Evolutionary conservation across 1,140 invertebrate genomes (phyloP).

Genomic region (Bombus sibiricus): DNA sequence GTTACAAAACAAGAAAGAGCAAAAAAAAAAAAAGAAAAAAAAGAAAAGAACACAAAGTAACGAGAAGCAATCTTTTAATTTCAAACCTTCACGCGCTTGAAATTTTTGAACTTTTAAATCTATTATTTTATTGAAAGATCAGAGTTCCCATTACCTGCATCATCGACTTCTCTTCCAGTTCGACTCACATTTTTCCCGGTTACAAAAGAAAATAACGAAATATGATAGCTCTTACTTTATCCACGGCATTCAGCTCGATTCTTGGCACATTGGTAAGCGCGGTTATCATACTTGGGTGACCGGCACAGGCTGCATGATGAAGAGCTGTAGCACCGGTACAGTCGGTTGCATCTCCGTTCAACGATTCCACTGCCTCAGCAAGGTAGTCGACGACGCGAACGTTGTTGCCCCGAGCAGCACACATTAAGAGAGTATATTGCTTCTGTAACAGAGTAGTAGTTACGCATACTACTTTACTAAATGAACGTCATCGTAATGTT

Average conservation of each 20-base stretch:
- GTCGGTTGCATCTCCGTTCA: conserved; percentile 86
- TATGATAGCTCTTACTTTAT: conserved; percentile 81
- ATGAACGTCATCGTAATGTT: background rate
- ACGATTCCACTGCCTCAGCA: conserved; percentile 85
- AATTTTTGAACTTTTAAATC: too few relatives aligned
- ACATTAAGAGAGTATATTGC: conserved; percentile 87
- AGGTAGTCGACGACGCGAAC: conserved; percentile 86
- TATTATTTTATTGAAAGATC: too few relatives aligned
- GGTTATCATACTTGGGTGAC: conserved; percentile 83
- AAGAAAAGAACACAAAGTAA: too few relatives aligned
- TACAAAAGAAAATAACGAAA: background rate
- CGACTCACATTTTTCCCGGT: too few relatives aligned
- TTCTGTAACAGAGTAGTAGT: conserved; percentile 81
- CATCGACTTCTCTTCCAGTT: background rate
- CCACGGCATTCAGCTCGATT: conserved; percentile 84
- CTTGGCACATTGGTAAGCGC: conserved; percentile 85
- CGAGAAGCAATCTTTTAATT: too few relatives aligned
- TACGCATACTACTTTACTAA: background rate
- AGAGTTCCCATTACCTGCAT: too few relatives aligned
- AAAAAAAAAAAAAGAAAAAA: too few relatives aligned
- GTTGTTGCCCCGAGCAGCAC: conserved; percentile 86
- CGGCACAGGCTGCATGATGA: conserved; percentile 81
- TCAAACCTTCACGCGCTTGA: too few relatives aligned
- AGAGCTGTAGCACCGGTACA: conserved; percentile 81
- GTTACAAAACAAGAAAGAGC: too few relatives aligned